phyloP scores from a whole-genome alignment of 2,888 invertebrate genomes.

The Litoditis marina region DNA sequence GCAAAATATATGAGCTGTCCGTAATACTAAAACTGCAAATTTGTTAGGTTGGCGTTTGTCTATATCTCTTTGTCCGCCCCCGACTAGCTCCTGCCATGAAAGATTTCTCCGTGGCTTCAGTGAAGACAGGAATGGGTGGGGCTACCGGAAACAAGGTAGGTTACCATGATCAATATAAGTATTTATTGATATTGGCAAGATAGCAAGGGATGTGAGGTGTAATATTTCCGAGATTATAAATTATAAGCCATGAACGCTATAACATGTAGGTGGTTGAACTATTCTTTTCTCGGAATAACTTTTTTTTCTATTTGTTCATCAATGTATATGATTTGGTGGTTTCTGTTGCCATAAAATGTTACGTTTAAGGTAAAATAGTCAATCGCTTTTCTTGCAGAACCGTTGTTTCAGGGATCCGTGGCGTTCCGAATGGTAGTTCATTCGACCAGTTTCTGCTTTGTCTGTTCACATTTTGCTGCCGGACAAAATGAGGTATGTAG shows the following conservation, averaged over 20 bases:
- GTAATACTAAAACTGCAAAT: conserved; percentile 17
- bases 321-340: too few relatives aligned
- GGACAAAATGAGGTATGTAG: conserved; percentile 87
- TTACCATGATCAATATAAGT: too few relatives aligned
- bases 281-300: too few relatives aligned
- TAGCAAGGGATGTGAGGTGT: too few relatives aligned
- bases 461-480: conserved; percentile 97
- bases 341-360: too few relatives aligned
- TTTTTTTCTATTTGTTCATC: too few relatives aligned
- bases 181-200: too few relatives aligned
- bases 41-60: conserved; percentile 96
- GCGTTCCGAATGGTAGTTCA: conserved; percentile 74
- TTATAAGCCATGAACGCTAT: too few relatives aligned
- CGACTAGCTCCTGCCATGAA: conserved; percentile 80
- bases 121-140: conserved; percentile 96
- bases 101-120: conserved; percentile 64
- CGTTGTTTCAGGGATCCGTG: conserved; percentile 44
- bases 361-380: too few relatives aligned
- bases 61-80: conserved; percentile 88
- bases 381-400: neutral
- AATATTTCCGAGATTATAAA: too few relatives aligned
- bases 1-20: too few relatives aligned
- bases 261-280: too few relatives aligned
- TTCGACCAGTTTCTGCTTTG: conserved; percentile 91
- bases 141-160: conserved; percentile 97